Evolutionary conservation across 2,888 invertebrate species (phyloP), one percentile per base, ranked within the genome.

Genomic region (Venusia cambrica): DNA sequence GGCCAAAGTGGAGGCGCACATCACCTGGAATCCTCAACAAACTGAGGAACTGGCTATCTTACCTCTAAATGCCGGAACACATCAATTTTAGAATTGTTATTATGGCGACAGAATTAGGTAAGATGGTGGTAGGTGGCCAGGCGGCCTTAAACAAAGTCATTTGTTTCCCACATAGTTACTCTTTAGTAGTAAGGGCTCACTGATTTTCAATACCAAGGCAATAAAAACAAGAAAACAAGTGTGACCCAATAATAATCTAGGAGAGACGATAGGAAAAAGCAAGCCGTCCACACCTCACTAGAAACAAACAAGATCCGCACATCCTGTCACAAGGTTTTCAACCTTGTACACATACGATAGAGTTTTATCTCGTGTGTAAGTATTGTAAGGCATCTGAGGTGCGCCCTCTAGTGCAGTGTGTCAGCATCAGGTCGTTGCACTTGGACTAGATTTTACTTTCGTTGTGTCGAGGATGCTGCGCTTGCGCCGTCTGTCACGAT

Each of bases 391-490:
- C 32, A 38, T 45, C 35, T 37, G 38, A 48, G 63, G 62, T 52
- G 57, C 49, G 56, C 55, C 59, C 43, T 57, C 62, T 64, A 74
- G 79, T 73, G 74, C 77, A 79, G 69, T 83, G 71, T 83, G 83
- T 74, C 81, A 78, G 28, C 48, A 43, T 50, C 59, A 35, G 84
- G 80, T 77, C 81, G 58, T 73, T 79, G 83, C 63, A 65, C 81
- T 60, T 54, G 32, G 30, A 59, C 66, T 54, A 63, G 63, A 80
- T 83, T 84, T 85, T 81, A 79, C 84, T 84, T 85, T 85, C 84
- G 73, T 76, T 79, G 67, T 62, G 68, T 58, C 51, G 51, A 62
- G 48, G 61, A 65, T 48, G 62, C 60, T 57, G 59, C n/a, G n/a
- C n/a, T 46, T 48, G 43, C 30, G 41, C 37, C 15, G 34, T 28